These are phyloP conservation scores for Silurus lanzhouensis DNA, from an alignment of 2,797 vertebrate genomes.

Conservation along the genomic window DNA sequence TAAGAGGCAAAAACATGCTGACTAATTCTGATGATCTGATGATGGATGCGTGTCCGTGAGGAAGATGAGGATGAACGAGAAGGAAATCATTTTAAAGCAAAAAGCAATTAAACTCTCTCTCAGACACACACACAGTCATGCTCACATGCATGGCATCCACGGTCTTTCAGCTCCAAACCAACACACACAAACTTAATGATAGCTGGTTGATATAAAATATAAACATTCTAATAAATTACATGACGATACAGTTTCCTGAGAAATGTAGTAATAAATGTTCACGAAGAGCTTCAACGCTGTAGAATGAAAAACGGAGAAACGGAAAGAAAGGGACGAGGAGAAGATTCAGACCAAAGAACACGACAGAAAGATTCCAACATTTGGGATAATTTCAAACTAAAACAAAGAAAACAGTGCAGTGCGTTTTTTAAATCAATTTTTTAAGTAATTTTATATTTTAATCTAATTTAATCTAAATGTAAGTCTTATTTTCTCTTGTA, in stretches of 20 bases:
- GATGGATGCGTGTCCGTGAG: neutral
- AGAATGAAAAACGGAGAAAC: too few relatives aligned
- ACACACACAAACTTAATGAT: neutral
- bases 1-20: neutral
- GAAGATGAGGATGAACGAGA: neutral
- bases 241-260: neutral
- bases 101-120: too few relatives aligned
- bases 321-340: too few relatives aligned
- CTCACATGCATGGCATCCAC: neutral
- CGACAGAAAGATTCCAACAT: too few relatives aligned
- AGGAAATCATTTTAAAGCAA: neutral
- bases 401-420: too few relatives aligned
- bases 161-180: neutral
- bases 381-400: too few relatives aligned
- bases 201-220: too few relatives aligned
- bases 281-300: neutral
- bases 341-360: too few relatives aligned
- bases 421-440: too few relatives aligned
- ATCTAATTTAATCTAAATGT: too few relatives aligned
- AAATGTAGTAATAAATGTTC: neutral
- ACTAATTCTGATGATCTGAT: slow-evolving; percentile 22
- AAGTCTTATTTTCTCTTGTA: too few relatives aligned
- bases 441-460: too few relatives aligned
- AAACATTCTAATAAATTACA: neutral
- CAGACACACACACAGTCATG: neutral